Conservation (phyloP, 2,113 vertebrate species). For the Synodontis membranacea region DNA sequence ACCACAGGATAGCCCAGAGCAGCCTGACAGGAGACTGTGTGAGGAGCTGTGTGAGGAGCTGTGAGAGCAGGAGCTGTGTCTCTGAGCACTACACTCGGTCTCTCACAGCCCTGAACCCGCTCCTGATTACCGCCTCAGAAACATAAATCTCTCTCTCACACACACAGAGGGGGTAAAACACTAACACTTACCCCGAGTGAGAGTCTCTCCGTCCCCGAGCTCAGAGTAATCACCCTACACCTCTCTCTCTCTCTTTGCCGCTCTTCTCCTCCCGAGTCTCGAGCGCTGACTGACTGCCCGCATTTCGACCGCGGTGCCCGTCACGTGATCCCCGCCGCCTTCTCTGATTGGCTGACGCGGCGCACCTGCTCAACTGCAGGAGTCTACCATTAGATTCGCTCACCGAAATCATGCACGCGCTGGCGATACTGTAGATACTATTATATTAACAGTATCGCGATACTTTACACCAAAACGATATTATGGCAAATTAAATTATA, state of each 20-base stretch:
- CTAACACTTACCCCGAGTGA: neutral
- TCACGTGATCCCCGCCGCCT: slow-evolving; percentile 69
- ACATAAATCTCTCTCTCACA: no score
- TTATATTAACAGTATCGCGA: neutral
- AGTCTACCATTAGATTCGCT: neutral
- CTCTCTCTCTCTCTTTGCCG: slow-evolving; percentile 22
- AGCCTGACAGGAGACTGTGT: no score
- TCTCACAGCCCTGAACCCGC: no score
- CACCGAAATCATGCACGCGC: no score
- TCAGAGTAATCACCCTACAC: neutral
- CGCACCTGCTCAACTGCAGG: slow-evolving; percentile 28
- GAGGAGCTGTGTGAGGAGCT: no score
- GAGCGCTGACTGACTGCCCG: slow-evolving; percentile 61
- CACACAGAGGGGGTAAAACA: no score
- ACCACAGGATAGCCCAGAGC: no score
- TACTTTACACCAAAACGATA: neutral
- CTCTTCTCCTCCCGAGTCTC: slow-evolving; percentile 3
- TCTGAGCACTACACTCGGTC: no score
- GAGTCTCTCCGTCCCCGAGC: neutral
- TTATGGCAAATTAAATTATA: neutral
- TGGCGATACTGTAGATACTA: neutral
- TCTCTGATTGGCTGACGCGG: slow-evolving; percentile 68
- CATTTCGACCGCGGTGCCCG: slow-evolving; percentile 67
- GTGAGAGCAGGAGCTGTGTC: no score
- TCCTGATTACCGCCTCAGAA: no score